Percentiles rank a stretch among this genome's conserved stretches.
Conservation (phyloP, 1,140 invertebrate genomes). For the Harlomillsia oculata region DNA sequence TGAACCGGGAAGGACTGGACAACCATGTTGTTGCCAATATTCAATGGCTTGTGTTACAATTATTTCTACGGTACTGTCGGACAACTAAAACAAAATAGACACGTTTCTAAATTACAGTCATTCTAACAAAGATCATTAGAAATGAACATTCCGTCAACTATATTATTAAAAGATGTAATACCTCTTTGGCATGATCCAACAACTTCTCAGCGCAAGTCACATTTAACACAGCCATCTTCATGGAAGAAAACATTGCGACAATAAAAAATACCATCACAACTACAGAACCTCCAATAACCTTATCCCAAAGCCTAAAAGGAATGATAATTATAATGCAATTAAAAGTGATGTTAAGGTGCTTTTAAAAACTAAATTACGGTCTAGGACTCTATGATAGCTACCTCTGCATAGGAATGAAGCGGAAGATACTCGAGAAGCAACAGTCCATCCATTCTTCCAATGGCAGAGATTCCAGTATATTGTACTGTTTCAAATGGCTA, state of each 20-base stretch:
- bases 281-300: constrained; percentile 69
- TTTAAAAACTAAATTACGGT: background rate
- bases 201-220: background rate
- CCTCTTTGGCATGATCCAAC: constrained; percentile 23
- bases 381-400: constrained; percentile 39
- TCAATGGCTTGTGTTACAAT: constrained; percentile 70
- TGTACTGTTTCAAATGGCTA: constrained; percentile 25
- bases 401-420: constrained; percentile 65
- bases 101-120: constrained; percentile 20
- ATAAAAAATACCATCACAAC: constrained; percentile 70
- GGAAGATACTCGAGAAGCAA: constrained; percentile 68
- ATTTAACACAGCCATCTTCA: constrained; percentile 51
- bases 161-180: constrained; percentile 9
- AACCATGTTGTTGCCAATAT: constrained; percentile 47
- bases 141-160: constrained; percentile 16
- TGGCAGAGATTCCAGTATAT: constrained; percentile 43
- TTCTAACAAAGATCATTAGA: too few relatives aligned
- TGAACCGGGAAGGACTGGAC: constrained; percentile 4
- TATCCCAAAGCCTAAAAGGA: constrained; percentile 70
- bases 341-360: constrained; percentile 3
- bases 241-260: constrained; percentile 59
- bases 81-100: constrained; percentile 48
- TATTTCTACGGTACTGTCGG: constrained; percentile 61
- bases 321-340: constrained; percentile 7
- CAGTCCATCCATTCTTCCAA: constrained; percentile 64